A percentile compares a stretch with the other conserved stretches of the same genome.
phyloP scores from a whole-genome alignment of 2,797 vertebrate species.

The Malurus splendens region DNA sequence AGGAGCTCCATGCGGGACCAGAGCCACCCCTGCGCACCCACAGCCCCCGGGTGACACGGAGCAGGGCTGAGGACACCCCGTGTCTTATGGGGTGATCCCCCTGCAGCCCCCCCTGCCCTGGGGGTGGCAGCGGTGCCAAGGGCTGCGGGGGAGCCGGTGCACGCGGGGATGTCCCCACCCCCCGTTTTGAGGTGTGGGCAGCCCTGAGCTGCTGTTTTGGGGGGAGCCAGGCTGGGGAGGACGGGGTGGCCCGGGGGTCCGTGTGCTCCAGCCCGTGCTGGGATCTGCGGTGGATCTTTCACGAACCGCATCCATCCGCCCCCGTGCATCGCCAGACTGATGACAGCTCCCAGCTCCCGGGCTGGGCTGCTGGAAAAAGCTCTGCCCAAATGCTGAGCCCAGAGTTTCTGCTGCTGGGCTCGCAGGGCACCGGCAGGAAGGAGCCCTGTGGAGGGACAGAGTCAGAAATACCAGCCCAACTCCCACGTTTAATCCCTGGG shows the following conservation, averaged over 20 bases:
- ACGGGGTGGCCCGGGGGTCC: background rate
- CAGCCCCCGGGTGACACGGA: rapidly evolving
- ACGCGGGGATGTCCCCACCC: rapidly evolving
- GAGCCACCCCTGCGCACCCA: background rate
- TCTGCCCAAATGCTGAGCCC: background rate
- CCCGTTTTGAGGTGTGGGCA: background rate
- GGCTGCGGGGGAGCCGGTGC: background rate
- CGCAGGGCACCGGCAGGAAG: background rate
- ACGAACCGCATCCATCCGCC: background rate
- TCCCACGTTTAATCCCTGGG: background rate
- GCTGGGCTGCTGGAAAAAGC: background rate
- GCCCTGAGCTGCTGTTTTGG: background rate
- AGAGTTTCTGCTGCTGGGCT: background rate
- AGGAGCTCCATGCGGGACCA: background rate
- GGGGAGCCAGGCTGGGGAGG: background rate
- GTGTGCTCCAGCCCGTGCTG: background rate
- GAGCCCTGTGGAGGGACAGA: background rate
- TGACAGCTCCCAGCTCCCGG: background rate
- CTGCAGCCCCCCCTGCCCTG: background rate
- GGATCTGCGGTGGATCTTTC: background rate
- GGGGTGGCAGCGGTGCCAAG: background rate
- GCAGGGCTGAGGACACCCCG: background rate
- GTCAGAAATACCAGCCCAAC: background rate
- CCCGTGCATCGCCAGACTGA: background rate
- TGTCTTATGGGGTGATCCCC: background rate